phyloP scores from a whole-genome alignment of 2,113 vertebrate genomes.

The Oophaga pumilio region DNA sequence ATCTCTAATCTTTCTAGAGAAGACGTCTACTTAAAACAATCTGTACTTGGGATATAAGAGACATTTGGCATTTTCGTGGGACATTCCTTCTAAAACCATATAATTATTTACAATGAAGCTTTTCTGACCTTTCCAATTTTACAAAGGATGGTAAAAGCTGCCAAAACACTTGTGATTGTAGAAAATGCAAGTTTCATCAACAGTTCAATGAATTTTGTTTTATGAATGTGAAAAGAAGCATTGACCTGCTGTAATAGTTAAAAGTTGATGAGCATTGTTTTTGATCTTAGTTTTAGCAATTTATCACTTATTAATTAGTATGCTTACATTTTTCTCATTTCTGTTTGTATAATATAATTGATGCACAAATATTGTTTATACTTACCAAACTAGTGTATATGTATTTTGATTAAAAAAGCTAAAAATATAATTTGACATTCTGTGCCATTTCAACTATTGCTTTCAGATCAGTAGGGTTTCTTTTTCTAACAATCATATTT shows the following conservation, averaged over 20 bases:
- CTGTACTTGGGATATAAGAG: neutral
- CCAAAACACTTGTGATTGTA: slow-evolving; percentile 17
- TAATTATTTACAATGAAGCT: slow-evolving; percentile 44
- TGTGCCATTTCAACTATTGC: neutral
- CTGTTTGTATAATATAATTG: neutral
- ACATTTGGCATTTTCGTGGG: slow-evolving; percentile 38
- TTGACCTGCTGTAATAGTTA: neutral
- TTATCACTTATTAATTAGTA: neutral
- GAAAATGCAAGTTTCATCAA: slow-evolving; percentile 29
- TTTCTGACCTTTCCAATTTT: slow-evolving; percentile 47
- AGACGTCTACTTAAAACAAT: slow-evolving; percentile 6
- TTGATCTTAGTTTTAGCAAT: neutral
- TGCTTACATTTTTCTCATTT: neutral
- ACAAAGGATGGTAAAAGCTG: slow-evolving; percentile 30
- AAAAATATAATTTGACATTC: slow-evolving; percentile 17
- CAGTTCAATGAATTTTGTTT: slow-evolving; percentile 38
- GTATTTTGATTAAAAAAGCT: slow-evolving; percentile 10
- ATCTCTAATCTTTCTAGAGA: neutral
- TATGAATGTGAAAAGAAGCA: slow-evolving; percentile 12
- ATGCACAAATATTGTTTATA: neutral
- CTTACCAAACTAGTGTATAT: neutral
- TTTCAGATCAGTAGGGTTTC: slow-evolving; percentile 17
- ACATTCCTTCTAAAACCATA: slow-evolving; percentile 26
- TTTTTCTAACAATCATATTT: slow-evolving; percentile 32
- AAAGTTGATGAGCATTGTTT: neutral